These are phyloP conservation scores for Aphis gossypii DNA, from an alignment of 1,140 invertebrate genomes.

Conservation along the genomic window DNA sequence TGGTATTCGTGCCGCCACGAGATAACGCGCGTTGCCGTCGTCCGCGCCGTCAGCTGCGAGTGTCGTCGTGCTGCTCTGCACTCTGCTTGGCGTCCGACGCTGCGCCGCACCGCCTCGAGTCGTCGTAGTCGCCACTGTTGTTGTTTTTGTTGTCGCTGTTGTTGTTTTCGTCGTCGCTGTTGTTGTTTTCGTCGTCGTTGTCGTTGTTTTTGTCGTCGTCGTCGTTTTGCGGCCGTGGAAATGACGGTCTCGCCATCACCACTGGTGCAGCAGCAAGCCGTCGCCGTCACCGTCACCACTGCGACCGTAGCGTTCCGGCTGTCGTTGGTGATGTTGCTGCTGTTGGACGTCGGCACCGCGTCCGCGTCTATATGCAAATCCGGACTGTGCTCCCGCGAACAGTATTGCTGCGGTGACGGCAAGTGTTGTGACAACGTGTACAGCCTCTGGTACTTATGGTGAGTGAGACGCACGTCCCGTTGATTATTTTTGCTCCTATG, in stretches of 20 bases:
- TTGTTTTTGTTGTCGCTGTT: no score
- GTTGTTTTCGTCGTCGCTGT: no score
- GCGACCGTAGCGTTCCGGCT: not conserved
- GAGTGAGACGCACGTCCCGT: not conserved
- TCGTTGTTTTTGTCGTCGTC: not conserved
- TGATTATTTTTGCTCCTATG: not conserved
- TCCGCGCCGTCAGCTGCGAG: not conserved
- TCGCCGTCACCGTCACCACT: not conserved
- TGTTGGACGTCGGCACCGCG: constrained; percentile 31
- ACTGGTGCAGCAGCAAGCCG: not conserved
- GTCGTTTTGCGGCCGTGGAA: not conserved
- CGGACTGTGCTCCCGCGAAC: constrained; percentile 17
- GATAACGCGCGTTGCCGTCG: not conserved
- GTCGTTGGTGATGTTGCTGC: not conserved
- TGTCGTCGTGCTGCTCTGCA: not conserved
- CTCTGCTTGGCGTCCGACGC: not conserved
- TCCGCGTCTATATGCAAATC: constrained; percentile 53
- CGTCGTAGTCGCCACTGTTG: not conserved
- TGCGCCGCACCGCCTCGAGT: no score
- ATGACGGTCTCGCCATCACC: not conserved
- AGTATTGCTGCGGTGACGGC: constrained; percentile 50
- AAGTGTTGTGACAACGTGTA: constrained; percentile 54
- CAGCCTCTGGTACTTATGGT: constrained; percentile 54
- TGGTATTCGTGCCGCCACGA: not conserved
- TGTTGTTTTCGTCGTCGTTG: not conserved